Evolutionary conservation across 2,113 vertebrate species (phyloP), one percentile per base, ranked within the genome.

Genomic region (Actenoides lindsayi): DNA sequence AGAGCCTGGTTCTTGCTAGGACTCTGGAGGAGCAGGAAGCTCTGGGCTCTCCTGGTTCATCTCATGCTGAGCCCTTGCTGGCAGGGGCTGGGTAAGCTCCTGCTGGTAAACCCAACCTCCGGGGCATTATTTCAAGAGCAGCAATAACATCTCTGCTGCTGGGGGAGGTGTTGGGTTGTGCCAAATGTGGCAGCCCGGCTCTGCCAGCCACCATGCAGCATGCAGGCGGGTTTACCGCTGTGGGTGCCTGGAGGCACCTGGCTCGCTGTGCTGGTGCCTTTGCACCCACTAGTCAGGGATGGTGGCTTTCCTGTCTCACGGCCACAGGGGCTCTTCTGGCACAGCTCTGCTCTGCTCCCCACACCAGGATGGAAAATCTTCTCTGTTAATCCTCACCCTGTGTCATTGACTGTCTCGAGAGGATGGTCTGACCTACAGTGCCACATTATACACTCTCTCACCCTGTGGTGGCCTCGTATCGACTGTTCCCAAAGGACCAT

Each of bases 1-100:
- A 69, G n/a, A 90, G 74, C 30, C 28, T 2, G 4, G 16, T 6
- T 9, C 37, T n/a, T 1, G 0, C 65, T 3, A 1, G 11, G 6
- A 54, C 48, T 35, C 30, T n/a, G 35, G 54, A 63, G 54, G 37
- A 59, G 64, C 63, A 41, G 60, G 48, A 41, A 84, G 62, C 33
- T 68, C 57, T 27, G 13, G 19, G 21, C 1, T 0, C 51, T 67
- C 60, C 50, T 11, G 5, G 35, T 41, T 75, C 65, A 14, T 35
- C 41, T 69, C 2, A 0, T 13, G 37, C 59, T 64, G 71, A 96
- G 57, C 12, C 14, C 77, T 71, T 0, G 1, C 59, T 90, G 77
- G 80, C 71, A 19, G 24, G 28, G 31, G 13, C 48, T 89, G 70
- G 89, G 31, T 87, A 85, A 88, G 59, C 27, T 92, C 23, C 30